Evolutionary conservation across 2,113 vertebrate species (phyloP), one percentile per base, ranked within the genome.

Genomic region (Zootoca vivipara): DNA sequence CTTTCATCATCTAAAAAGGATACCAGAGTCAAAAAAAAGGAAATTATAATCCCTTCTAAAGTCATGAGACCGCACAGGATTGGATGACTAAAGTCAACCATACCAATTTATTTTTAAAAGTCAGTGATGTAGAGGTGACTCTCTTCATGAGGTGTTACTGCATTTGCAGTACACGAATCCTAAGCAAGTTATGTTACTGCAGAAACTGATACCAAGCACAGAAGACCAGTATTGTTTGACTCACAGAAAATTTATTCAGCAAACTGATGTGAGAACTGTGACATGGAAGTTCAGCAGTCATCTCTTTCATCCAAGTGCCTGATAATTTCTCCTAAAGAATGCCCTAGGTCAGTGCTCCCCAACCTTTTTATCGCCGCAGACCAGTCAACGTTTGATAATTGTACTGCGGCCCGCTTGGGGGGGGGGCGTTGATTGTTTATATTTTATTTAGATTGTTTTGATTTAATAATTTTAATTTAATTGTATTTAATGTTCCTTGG

Each of bases 1-100:
- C 99, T 99, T 98, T 99, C 98, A 99, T 99, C 98, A 99, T 99
- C 99, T 99, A 99, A 99, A 99, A 98, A 98, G 98, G 98, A 99
- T 97, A 97, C 98, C 97, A 98, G 98, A 99, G 98, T 97, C 97
- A 99, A 98, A 98, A 98, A 97, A 98, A 97, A 97, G 93, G 96
- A 95, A 97, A 97, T 97, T 97, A 97, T 97, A 97, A 97, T 96
- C 96, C 96, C 95, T 97, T 89, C 96, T 97, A 97, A 96, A 96
- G 96, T 97, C 96, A 97, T 13, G 92, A 96, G 94, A 96, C 93
- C 90, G 96, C 93, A 97, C 22, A 97, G 97, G 97, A 91, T 95
- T 94, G 95, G 95, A 94, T 91, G 94, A 96, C 94, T 89, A 95
- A 95, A 96, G 94, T 95, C 95, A 96, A 96, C 96, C 96, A 95